These are phyloP conservation scores for Pseudorectes ferrugineus DNA, from an alignment of 2,113 vertebrate genomes.

Conservation along the genomic window DNA sequence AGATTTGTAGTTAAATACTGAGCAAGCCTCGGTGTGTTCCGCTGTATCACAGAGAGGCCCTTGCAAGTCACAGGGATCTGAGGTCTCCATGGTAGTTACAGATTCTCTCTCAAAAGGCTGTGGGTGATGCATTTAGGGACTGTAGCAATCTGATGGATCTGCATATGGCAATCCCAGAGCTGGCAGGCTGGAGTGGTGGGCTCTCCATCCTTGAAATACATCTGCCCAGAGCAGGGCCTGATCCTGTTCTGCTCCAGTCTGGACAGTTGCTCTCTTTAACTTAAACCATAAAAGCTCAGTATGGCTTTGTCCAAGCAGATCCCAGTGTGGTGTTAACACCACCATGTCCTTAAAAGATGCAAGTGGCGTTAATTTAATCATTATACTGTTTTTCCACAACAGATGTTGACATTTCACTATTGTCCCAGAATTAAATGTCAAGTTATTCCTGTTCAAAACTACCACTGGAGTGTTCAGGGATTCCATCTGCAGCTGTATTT, in stretches of 20 bases:
- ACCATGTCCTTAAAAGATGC: background rate
- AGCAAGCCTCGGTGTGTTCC: background rate
- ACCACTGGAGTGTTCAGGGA: conserved; percentile 16
- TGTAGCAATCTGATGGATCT: background rate
- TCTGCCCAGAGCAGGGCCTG: background rate
- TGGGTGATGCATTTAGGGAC: background rate
- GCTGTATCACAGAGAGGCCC: background rate
- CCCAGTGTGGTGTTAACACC: background rate
- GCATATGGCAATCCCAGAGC: background rate
- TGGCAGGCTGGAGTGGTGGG: background rate
- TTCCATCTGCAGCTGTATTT: conserved; percentile 66
- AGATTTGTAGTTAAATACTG: background rate
- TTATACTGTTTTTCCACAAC: conserved; percentile 41
- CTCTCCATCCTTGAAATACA: background rate
- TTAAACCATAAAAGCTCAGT: background rate
- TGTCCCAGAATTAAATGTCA: conserved; percentile 73
- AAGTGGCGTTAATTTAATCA: conserved; percentile 32
- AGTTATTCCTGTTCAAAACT: conserved; percentile 64
- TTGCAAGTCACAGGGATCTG: background rate
- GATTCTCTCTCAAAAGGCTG: background rate
- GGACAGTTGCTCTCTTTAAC: background rate
- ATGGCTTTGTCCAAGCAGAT: background rate
- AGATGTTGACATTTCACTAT: conserved; percentile 74
- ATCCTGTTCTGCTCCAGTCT: background rate
- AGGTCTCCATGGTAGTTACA: background rate